These are phyloP conservation scores for Himalopsyche japonica DNA, from an alignment of 2,888 invertebrate species.

Conservation along the genomic window DNA sequence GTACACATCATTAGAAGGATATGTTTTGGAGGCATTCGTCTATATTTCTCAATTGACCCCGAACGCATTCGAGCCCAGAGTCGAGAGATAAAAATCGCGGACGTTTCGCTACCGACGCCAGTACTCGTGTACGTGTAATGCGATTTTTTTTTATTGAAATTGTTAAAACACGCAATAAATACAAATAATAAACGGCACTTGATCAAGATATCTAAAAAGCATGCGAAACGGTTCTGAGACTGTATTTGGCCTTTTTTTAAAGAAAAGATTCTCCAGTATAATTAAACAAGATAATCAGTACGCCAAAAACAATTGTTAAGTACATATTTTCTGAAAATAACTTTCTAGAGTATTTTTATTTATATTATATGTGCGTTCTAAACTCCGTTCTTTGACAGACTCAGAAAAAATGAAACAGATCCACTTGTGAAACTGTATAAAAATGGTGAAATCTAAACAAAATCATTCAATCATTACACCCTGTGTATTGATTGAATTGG, in stretches of 20 bases:
- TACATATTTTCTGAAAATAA: too few relatives aligned
- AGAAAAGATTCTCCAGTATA: too few relatives aligned
- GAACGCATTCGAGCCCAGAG: not conserved
- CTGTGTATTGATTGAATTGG: too few relatives aligned
- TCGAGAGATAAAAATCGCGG: not conserved
- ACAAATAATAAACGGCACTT: not conserved
- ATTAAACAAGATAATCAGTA: too few relatives aligned
- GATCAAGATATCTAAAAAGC: not conserved
- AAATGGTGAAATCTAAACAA: too few relatives aligned
- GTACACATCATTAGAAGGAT: not conserved
- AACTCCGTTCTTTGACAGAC: too few relatives aligned
- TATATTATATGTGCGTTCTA: too few relatives aligned
- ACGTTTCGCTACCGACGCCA: not conserved
- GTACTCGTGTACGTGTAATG: not conserved
- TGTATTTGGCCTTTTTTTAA: not conserved
- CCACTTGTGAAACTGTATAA: too few relatives aligned
- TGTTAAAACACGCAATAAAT: not conserved
- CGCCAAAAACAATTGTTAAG: too few relatives aligned
- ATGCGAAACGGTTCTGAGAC: not conserved
- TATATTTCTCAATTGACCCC: not conserved
- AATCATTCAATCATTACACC: too few relatives aligned
- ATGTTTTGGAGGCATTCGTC: not conserved
- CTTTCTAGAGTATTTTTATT: too few relatives aligned
- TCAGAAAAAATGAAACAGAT: too few relatives aligned
- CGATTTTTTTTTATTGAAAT: not conserved